Conservation (phyloP, 2,888 invertebrate species). For the Pseudococcus viburni region DNA sequence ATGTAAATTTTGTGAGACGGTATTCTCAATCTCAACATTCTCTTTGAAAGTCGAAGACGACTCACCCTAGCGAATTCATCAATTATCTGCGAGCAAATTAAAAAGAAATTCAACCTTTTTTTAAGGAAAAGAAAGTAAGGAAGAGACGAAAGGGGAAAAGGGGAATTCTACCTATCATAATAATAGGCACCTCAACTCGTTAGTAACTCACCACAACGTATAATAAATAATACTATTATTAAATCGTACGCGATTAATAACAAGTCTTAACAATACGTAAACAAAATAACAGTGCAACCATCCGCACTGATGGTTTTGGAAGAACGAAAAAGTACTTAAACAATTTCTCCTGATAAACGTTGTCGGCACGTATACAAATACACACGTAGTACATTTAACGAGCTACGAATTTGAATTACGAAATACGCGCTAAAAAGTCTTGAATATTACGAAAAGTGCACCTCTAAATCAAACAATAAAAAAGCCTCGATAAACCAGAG, state of each 20-base stretch:
- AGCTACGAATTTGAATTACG: not conserved
- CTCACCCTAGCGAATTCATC: too few species aligned
- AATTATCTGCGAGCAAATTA: too few species aligned
- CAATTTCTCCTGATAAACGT: not conserved
- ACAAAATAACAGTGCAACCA: conserved; percentile 30
- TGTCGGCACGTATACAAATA: not conserved
- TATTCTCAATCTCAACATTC: too few species aligned
- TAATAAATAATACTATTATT: not conserved
- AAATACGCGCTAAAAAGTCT: not conserved
- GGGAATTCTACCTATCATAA: too few species aligned
- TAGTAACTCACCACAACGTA: not conserved
- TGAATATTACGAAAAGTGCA: not conserved
- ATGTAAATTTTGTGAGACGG: too few species aligned
- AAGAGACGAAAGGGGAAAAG: too few species aligned
- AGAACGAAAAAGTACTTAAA: conserved; percentile 6
- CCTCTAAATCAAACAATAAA: not conserved
- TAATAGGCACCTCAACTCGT: not conserved
- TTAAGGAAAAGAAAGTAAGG: too few species aligned
- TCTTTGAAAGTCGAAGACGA: too few species aligned
- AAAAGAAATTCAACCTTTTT: too few species aligned
- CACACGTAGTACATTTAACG: not conserved
- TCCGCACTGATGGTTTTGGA: conserved; percentile 22
- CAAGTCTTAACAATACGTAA: conserved; percentile 15
- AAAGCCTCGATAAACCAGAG: not conserved
- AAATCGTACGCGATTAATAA: not conserved